Evolutionary conservation across 2,113 vertebrate genomes (phyloP).

Genomic region (Falcunculus frontatus): DNA sequence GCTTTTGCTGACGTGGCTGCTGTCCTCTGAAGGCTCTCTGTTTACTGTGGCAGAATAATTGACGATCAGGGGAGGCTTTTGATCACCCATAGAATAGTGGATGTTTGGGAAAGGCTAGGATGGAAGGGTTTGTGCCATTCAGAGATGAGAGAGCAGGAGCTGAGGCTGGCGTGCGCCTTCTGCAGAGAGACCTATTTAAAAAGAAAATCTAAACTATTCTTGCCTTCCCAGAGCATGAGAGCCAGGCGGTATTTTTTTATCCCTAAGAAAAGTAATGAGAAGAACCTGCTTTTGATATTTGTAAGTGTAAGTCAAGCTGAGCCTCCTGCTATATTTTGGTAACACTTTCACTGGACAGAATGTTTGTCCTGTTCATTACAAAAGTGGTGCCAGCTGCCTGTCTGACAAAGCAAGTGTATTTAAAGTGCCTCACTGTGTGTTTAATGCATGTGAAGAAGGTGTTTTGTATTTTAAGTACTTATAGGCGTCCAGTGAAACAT

Average conservation of each 20-base stretch:
- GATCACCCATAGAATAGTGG: not conserved
- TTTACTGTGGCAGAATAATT: conserved; percentile 20
- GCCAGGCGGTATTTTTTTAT: not conserved
- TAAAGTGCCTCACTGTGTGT: conserved; percentile 49
- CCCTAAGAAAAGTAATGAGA: not conserved
- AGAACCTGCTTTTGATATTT: conserved; percentile 10
- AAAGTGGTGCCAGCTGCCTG: conserved; percentile 65
- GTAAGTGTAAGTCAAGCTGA: not conserved
- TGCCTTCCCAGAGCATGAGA: conserved; percentile 4
- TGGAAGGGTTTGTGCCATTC: not conserved
- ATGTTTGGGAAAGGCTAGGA: not conserved
- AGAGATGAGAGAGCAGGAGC: not conserved
- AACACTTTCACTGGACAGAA: conserved; percentile 26
- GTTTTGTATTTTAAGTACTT: conserved; percentile 68
- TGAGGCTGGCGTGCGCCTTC: accelerated
- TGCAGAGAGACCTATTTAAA: not conserved
- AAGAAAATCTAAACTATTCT: not conserved
- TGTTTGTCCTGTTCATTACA: conserved; percentile 26
- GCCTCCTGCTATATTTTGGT: conserved; percentile 53
- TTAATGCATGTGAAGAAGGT: conserved; percentile 67
- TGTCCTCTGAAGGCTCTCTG: not conserved
- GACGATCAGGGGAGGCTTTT: conserved; percentile 13
- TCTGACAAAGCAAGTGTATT: conserved; percentile 57
- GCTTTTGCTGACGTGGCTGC: not conserved
- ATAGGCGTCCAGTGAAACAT: conserved; percentile 58